Evolutionary conservation across 37 sponge, comb jelly and placozoan species (phyloP), one percentile per base, ranked within the genome.

Genomic region (Ephydatia muelleri): DNA sequence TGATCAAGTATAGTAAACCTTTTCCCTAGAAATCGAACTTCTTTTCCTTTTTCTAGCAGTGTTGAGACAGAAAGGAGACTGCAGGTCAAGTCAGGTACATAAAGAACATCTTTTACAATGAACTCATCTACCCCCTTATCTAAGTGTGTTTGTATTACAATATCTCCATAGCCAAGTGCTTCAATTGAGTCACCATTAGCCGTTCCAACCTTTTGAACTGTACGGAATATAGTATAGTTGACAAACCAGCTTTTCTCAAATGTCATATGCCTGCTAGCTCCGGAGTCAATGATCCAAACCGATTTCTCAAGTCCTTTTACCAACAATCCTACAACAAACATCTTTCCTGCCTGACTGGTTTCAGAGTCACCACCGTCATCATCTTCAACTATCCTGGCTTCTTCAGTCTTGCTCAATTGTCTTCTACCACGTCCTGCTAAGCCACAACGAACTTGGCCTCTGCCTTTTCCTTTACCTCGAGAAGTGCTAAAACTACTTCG

Each of bases 71-170:
- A 57, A 57, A 57, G 57, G 16, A 87, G 82, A 28, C 74, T 87
- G 43, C 82, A 81, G 8, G 88, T 69, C 22, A 87, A 38, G 16
- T 87, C 49, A 26, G 84, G 84, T 76, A 84, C 77, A 38, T 39
- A 72, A 34, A 84, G 73, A 3, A 67, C 84, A 75, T 73, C 49
- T 23, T 67, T 65, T 77, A 75, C 57, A 13, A 35, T 38, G 49
- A 39, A 43, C 74, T 49, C 22, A 39, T 87, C 81, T 0, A 81
- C 34, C 14, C 80, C 25, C 31, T 80, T 57, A 21, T 57, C 57
- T 57, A 57, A 57, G 57, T 19, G 9, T 21, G 57, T 57, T 21
- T 57, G 57, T 19, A 57, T 57, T 19, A 57, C 57, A 19, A 57
- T 57, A 21, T 57, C 57, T 21, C 76, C 76, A 75, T 26, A 30